These are phyloP conservation scores for Lordiphosa fenestrarum DNA, from an alignment of 2,888 invertebrate genomes.

Conservation along the genomic window DNA sequence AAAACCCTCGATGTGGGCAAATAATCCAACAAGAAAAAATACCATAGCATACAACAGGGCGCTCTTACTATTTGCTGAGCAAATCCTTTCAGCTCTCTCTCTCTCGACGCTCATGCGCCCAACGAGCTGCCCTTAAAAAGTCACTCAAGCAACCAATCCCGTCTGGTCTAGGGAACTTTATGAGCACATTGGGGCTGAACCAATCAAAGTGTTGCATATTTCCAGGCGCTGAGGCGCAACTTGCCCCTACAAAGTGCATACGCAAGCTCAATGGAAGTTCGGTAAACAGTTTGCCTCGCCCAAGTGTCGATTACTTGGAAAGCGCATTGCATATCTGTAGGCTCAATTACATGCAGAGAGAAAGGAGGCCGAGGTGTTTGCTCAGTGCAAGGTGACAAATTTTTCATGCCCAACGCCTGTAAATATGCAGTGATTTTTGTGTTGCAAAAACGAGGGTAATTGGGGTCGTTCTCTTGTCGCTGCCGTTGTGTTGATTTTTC, in stretches of 20 bases:
- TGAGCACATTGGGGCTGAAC: slow-evolving; percentile 48
- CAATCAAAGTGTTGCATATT: slow-evolving; percentile 66
- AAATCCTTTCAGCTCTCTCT: slow-evolving; percentile 38
- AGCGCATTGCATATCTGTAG: slow-evolving; percentile 70
- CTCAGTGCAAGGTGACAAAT: slow-evolving; percentile 72
- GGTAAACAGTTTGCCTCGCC: slow-evolving; percentile 68
- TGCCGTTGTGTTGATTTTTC: slow-evolving; percentile 67
- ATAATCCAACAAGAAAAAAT: slow-evolving; percentile 42
- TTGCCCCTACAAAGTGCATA: slow-evolving; percentile 55
- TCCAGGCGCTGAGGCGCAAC: slow-evolving; percentile 39
- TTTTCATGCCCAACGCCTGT: slow-evolving; percentile 71
- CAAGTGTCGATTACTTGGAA: slow-evolving; percentile 74
- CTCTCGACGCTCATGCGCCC: slow-evolving; percentile 63
- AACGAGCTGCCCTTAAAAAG: slow-evolving; percentile 65
- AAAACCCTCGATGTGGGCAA: slow-evolving; percentile 30
- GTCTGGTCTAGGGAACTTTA: slow-evolving; percentile 50
- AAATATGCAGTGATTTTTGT: slow-evolving; percentile 67
- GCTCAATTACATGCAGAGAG: slow-evolving; percentile 47
- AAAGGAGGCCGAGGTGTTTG: slow-evolving; percentile 49
- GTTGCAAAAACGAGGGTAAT: slow-evolving; percentile 60
- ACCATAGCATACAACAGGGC: slow-evolving; percentile 33
- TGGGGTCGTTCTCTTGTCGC: slow-evolving; percentile 55
- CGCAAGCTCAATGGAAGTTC: slow-evolving; percentile 42
- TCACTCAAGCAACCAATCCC: slow-evolving; percentile 64
- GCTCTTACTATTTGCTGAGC: slow-evolving; percentile 72